These are phyloP conservation scores for Ammodramus savannarum DNA, from an alignment of 2,113 vertebrate species.

Conservation along the genomic window DNA sequence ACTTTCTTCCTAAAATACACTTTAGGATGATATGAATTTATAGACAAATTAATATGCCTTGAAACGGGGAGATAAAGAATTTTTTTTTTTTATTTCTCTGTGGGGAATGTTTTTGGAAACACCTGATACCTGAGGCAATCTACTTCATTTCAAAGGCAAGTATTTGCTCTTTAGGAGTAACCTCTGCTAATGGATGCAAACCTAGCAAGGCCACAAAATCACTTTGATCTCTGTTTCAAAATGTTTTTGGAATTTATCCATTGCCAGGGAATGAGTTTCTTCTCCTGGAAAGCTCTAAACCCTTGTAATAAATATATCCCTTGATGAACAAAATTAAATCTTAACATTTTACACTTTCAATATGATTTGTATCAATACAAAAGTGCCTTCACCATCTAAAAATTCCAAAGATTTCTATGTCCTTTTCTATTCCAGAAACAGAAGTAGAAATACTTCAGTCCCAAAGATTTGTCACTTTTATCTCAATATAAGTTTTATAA, in stretches of 20 bases:
- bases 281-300: background rate
- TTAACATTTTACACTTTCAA: background rate
- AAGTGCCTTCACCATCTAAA: background rate
- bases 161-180: background rate
- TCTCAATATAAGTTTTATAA: background rate
- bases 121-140: background rate
- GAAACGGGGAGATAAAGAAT: background rate
- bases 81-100: background rate
- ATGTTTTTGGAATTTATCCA: background rate
- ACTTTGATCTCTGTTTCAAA: constrained; percentile 17
- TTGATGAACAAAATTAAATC: background rate
- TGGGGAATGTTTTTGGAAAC: background rate
- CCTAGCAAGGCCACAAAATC: background rate
- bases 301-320: background rate
- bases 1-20: background rate
- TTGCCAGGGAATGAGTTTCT: background rate
- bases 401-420: background rate
- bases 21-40: background rate
- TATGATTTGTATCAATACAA: background rate
- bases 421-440: background rate
- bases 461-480: background rate
- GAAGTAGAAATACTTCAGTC: background rate
- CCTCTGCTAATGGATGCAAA: constrained; percentile 1
- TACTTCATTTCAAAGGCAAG: constrained; percentile 16
- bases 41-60: background rate